Base-by-base conservation (phyloP, 2,113 vertebrate species). In the Carettochelys insculpta region DNA sequence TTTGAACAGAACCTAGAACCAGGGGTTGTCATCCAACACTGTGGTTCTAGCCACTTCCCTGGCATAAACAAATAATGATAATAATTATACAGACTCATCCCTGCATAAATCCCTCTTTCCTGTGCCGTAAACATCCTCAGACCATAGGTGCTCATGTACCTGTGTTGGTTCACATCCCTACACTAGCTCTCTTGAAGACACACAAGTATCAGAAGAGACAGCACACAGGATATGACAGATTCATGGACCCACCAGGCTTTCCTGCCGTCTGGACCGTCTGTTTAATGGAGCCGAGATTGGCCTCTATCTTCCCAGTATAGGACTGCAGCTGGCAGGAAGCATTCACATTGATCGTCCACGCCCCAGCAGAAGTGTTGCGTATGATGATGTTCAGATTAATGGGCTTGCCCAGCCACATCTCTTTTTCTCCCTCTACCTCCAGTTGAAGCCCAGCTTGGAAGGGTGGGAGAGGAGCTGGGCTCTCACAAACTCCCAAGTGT, bases 261-360 rank as follows among this genome's bases (percentile, higher is more conserved):
- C 93, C 96, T 80, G 96, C 92, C 27, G 97, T 77, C 4, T 61
- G 51, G 45, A 96, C 0, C 0, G 68, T 95, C 89, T 97, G 80
- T n/a, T 94, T 95, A 65, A 97, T 3, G 22, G 61, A 51, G 29
- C 94, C 95, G 82, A 98, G 93, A 38, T 13, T 94, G 51, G 88
- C 96, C 84, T 93, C 53, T 3, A 88, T 76, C 65, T 95, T 95
- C 79, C 97, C 97, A 9, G 92, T 98, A 5, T 97, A 98, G 50
- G 90, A 85, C 86, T 98, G 97, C 51, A 98, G 93, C 82, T 97
- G 95, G 51, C 96, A 96, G 78, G 95, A 96, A 50, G 96, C 89
- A 0, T 1, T 20, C 19, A 98, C 53, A 4, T 77, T 41, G 52
- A 97, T 4, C 1, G 93, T 96, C 96, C 96, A 95, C 34, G 4